Evolutionary conservation across 2,113 vertebrate genomes (phyloP), one percentile per base, ranked within the genome.

Genomic region (Plestiodon gilberti): DNA sequence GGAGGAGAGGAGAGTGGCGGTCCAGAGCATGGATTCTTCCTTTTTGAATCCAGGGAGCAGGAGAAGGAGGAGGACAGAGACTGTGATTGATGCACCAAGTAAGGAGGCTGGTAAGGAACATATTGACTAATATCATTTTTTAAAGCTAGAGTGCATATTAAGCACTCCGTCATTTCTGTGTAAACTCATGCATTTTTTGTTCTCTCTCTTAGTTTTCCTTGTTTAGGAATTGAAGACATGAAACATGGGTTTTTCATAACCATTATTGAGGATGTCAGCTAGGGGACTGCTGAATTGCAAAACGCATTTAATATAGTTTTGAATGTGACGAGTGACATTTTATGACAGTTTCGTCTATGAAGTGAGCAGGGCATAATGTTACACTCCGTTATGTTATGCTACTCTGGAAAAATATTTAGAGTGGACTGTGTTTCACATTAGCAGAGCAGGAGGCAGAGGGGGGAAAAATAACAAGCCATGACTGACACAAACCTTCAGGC

Each of bases 391-490:
- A 8, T 77, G 82, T 88, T 75, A 13, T 9, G n/a, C 55, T 81
- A 87, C 64, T 23, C 3, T 89, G 62, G 78, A 65, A 81, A 30
- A 40, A 61, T 28, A 3, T 82, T 88, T 64, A 5, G 15, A 64
- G 18, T 79, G 18, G 73, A 91, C 40, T 89, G 35, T 20, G 5
- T 89, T 91, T 94, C 70, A 52, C 89, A 90, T 92, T 75, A 91
- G 52, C 23, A 83, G 65, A 57, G 84, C 40, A 91, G 89, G 85
- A 84, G 78, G 85, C 11, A 84, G 59, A 86, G 8, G 59, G 86
- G 10, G 22, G 48, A 0, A 67, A 92, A 89, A 22, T 89, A 82
- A 81, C 71, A 79, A 89, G 1, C 40, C 62, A 88, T 64, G 90
- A 78, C 40, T 88, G 76, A 83, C 57, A 87, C 5, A 90, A 83